phyloP scores from a whole-genome alignment of 2,113 vertebrate genomes.

The Podiceps cristatus region DNA sequence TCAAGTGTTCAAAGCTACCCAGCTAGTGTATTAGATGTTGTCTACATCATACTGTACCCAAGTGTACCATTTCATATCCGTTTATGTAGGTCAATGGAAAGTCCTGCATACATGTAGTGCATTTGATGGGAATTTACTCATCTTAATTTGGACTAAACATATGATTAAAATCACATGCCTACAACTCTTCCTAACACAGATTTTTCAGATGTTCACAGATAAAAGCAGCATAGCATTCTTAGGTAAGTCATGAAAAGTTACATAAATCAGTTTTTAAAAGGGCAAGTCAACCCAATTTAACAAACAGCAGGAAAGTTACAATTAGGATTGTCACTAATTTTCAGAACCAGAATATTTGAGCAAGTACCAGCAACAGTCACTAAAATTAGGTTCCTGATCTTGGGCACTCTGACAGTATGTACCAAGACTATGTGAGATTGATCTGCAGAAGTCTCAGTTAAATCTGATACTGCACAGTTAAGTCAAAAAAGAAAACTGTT shows the following conservation, averaged over 20 bases:
- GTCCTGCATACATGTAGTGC: background rate
- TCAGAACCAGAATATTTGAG: background rate
- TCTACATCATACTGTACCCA: background rate
- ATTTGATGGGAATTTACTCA: background rate
- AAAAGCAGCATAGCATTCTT: background rate
- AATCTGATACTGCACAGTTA: background rate
- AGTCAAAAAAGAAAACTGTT: background rate
- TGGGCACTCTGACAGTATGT: background rate
- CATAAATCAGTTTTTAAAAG: background rate
- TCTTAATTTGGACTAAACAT: background rate
- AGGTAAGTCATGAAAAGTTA: background rate
- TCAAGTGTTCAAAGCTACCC: background rate
- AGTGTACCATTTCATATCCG: background rate
- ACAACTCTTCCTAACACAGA: background rate
- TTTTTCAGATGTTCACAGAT: background rate
- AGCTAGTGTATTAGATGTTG: background rate
- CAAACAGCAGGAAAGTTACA: background rate
- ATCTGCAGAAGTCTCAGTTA: background rate
- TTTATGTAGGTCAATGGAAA: background rate
- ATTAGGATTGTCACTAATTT: background rate
- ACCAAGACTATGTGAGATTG: background rate
- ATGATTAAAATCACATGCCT: background rate
- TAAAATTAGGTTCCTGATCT: background rate
- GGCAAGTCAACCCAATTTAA: background rate
- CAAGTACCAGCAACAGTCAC: background rate